phyloP scores from a whole-genome alignment of 2,888 invertebrate species.

The Dysmachus trigonus region DNA sequence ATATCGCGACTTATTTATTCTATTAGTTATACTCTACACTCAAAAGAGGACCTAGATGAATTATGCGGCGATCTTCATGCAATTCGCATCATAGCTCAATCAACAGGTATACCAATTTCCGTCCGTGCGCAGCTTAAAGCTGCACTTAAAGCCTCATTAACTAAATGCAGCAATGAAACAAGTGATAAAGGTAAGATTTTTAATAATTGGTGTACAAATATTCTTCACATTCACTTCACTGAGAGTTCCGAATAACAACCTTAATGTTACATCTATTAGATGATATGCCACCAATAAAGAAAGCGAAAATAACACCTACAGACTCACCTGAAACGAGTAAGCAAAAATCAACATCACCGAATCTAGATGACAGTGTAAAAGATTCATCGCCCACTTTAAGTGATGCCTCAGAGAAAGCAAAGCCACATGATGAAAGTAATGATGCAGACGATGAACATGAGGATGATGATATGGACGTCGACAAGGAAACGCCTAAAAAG shows the following conservation, averaged over 20 bases:
- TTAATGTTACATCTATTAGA: constrained; percentile 39
- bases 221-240: neutral
- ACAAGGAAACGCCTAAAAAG: constrained; percentile 46
- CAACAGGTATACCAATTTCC: constrained; percentile 62
- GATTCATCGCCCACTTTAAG: constrained; percentile 53
- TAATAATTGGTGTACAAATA: neutral
- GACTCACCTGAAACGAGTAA: constrained; percentile 52
- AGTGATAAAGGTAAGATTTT: constrained; percentile 56
- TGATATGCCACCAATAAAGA: constrained; percentile 52
- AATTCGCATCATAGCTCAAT: constrained; percentile 63
- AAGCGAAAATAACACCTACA: constrained; percentile 49
- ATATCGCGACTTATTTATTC: constrained; percentile 63
- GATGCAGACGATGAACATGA: constrained; percentile 54
- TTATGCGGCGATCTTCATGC: constrained; percentile 64
- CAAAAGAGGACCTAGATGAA: constrained; percentile 64
- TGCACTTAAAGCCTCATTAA: constrained; percentile 60
- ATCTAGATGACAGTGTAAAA: constrained; percentile 51
- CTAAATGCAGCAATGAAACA: constrained; percentile 60
- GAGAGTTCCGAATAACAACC: neutral
- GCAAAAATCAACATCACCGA: constrained; percentile 47
- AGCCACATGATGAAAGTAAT: constrained; percentile 52
- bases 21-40: constrained; percentile 63
- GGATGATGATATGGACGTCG: constrained; percentile 48
- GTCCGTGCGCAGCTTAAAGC: constrained; percentile 62
- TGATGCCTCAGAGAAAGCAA: neutral